Percentiles rank a stretch among this genome's conserved stretches.
Evolutionary conservation across 2,113 vertebrate genomes (phyloP).

Genomic region (Thermophis baileyi): DNA sequence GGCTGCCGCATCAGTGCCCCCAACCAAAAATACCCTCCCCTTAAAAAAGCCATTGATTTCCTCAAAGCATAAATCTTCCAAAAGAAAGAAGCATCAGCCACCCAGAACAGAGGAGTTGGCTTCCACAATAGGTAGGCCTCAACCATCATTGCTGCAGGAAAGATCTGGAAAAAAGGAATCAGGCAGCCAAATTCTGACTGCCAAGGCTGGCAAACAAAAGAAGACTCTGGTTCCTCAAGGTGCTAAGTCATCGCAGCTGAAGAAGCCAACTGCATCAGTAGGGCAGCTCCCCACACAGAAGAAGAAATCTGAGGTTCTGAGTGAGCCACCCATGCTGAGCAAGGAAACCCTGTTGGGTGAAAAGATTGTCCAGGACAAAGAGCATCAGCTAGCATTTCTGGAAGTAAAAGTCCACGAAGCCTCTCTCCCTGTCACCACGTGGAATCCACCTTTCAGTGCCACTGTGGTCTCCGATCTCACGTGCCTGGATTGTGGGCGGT

Average conservation of each 20-base stretch:
- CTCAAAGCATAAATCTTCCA: not conserved
- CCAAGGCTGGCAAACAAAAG: not conserved
- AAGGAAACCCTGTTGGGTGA: not conserved
- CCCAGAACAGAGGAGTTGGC: too few species aligned
- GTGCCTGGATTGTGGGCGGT: slow-evolving; percentile 8
- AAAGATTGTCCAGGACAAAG: not conserved
- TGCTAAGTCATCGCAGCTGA: not conserved
- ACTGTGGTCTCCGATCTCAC: not conserved
- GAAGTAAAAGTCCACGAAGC: not conserved
- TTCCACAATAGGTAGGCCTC: not conserved
- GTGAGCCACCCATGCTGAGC: not conserved
- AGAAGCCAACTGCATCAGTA: not conserved
- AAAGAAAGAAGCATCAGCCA: not conserved
- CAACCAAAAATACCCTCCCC: not conserved
- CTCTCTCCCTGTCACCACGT: not conserved
- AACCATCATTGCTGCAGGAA: not conserved
- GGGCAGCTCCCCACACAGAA: not conserved
- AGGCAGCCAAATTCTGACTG: too few species aligned
- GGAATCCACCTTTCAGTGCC: slow-evolving; percentile 4
- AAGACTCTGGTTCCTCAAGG: not conserved
- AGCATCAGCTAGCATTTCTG: not conserved
- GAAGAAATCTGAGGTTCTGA: not conserved
- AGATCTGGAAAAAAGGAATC: not conserved
- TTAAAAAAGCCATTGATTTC: not conserved
- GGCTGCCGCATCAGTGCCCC: not conserved